Evolutionary conservation across 1,140 invertebrate species (phyloP), one percentile per base, ranked within the genome.

Genomic region (Drepana arcuata): DNA sequence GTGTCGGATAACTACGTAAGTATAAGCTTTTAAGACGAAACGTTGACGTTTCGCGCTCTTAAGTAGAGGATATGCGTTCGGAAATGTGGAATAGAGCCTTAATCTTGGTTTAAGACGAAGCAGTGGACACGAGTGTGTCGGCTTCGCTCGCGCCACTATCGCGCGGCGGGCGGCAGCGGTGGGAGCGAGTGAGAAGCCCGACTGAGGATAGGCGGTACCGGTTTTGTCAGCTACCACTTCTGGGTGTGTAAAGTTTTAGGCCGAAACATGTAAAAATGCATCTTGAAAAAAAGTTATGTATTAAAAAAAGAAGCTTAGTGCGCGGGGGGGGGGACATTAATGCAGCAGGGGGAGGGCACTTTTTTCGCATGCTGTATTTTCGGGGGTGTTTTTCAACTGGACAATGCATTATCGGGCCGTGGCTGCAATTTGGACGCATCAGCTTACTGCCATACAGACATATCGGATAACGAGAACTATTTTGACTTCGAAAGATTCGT

Each of bases 281-380:
- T 81, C 73, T 81, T 81, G 77, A 79, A 81, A 81, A 81, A 81
- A 81, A 81, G 77, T 81, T 81, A 81, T 81, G 77, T 81, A 79
- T 81, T 79, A 77, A 81, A 81, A 81, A 81, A 78, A 81, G 73
- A 81, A 73, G 66, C 61, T 75, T 73, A 75, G 73, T 79, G 65
- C 71, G 74, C 65, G 72, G 67, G 59, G 70, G 77, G 69, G 69
- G 72, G 73, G 68, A 67, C 68, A 74, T 74, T 74, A 77, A 71
- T 65, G 61, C 52, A 39, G 47, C 53, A 53, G 72, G 72, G 75
- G 57, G 72, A 71, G 67, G 67, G 73, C 38, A 57, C 52, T 78
- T 81, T 81, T 81, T 81, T 78, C 73, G 67, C 67, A 59, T 61
- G 69, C 73, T 69, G 66, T 68, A 77, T 81, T 78, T 78, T 78